These are phyloP conservation scores for Electrona antarctica DNA, from an alignment of 2,113 vertebrate genomes.

Conservation along the genomic window DNA sequence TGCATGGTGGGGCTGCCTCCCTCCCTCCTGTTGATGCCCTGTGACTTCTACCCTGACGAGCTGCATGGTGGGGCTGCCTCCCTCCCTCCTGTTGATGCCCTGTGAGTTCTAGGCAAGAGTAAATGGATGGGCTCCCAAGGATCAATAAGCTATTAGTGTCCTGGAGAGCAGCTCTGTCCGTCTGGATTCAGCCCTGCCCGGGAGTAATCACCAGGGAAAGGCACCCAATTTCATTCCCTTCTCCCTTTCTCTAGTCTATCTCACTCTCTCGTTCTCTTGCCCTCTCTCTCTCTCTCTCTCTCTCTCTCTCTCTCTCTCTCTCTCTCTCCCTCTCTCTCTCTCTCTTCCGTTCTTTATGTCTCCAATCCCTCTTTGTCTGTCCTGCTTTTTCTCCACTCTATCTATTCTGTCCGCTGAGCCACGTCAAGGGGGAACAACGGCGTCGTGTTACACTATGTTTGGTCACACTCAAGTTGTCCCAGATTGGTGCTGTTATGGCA, in stretches of 20 bases:
- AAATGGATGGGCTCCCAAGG: constrained; percentile 36
- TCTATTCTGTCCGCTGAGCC: too few relatives aligned
- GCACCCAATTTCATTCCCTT: constrained; percentile 17
- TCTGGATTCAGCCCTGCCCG: constrained; percentile 24
- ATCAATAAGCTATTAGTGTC: constrained; percentile 70
- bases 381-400: too few relatives aligned
- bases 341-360: too few relatives aligned
- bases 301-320: background rate
- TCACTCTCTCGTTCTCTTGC: background rate
- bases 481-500: too few relatives aligned
- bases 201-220: constrained; percentile 49
- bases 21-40: background rate
- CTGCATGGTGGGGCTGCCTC: constrained; percentile 5
- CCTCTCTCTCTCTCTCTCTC: background rate
- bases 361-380: background rate
- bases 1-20: background rate
- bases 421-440: too few relatives aligned
- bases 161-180: constrained; percentile 36
- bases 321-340: background rate
- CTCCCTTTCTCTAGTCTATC: constrained; percentile 7
- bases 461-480: too few relatives aligned
- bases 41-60: background rate
- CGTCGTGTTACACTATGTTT: too few relatives aligned
- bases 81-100: constrained; percentile 9
- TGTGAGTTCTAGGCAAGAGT: constrained; percentile 26